phyloP scores from a whole-genome alignment of 92 coral and sea anemone genomes.

The Anthopleura xanthogrammica region DNA sequence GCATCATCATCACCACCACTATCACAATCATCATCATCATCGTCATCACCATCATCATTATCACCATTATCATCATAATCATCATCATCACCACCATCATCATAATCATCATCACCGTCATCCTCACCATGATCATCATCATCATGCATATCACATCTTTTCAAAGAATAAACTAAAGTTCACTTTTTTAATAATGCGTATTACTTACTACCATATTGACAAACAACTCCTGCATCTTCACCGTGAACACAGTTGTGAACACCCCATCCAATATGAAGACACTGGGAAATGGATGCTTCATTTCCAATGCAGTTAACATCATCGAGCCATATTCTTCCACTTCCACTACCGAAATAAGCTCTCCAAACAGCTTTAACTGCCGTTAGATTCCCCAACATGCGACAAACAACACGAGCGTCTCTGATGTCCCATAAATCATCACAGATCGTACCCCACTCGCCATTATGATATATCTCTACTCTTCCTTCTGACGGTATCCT shows the following conservation, averaged over 20 bases:
- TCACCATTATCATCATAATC: too few relatives aligned
- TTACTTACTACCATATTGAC: not conserved
- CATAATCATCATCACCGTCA: too few relatives aligned
- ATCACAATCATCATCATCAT: too few relatives aligned
- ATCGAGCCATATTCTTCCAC: constrained; percentile 39
- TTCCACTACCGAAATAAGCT: constrained; percentile 27
- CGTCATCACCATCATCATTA: too few relatives aligned
- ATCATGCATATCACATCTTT: too few relatives aligned
- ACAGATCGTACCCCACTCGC: constrained; percentile 60
- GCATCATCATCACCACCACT: too few relatives aligned
- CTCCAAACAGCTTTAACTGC: not conserved
- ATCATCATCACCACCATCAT: too few relatives aligned
- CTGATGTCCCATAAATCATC: constrained; percentile 42
- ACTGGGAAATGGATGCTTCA: constrained; percentile 34
- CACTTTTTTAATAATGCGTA: too few relatives aligned
- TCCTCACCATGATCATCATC: too few relatives aligned
- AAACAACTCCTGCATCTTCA: not conserved
- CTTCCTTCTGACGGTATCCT: constrained; percentile 19
- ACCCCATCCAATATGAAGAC: constrained; percentile 49
- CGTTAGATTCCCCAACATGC: constrained; percentile 44
- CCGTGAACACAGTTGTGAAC: constrained; percentile 27
- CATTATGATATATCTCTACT: constrained; percentile 42
- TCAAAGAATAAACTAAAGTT: too few relatives aligned
- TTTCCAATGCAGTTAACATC: constrained; percentile 53
- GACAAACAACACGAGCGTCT: constrained; percentile 54